Conservation (phyloP, 2,888 invertebrate species). For the Troides oblongomaculatus region DNA sequence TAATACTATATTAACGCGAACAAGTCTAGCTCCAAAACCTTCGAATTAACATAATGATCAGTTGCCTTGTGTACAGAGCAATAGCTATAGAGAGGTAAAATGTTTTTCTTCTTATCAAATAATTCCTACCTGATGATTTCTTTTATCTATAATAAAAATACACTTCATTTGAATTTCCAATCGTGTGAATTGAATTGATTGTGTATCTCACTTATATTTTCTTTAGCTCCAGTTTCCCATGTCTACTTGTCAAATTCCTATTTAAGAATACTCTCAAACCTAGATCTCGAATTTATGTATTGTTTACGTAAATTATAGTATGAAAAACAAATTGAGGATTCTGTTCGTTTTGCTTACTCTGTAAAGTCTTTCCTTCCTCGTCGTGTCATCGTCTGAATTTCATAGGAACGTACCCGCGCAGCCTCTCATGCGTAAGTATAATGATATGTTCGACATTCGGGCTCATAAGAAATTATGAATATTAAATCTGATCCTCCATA, state of each 20-base stretch:
- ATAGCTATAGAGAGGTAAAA: slow-evolving; percentile 14
- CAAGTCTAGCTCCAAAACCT: slow-evolving; percentile 52
- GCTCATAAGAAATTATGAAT: slow-evolving; percentile 58
- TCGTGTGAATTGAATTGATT: no score
- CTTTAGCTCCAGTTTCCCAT: no score
- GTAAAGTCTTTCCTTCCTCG: slow-evolving; percentile 36
- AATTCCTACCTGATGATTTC: no score
- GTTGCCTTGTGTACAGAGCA: slow-evolving; percentile 35
- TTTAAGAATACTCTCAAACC: no score
- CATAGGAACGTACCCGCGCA: slow-evolving; percentile 33
- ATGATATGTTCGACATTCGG: slow-evolving; percentile 35
- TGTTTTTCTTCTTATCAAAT: no score
- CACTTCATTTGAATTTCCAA: no score
- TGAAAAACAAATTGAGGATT: not conserved
- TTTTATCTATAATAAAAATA: no score
- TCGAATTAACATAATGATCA: slow-evolving; percentile 71
- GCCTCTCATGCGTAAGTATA: slow-evolving; percentile 32
- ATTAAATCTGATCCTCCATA: slow-evolving; percentile 49
- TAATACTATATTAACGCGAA: slow-evolving; percentile 56
- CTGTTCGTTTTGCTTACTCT: slow-evolving; percentile 34
- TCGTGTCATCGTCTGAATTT: slow-evolving; percentile 49
- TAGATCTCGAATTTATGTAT: not conserved
- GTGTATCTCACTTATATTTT: no score
- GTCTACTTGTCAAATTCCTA: no score
- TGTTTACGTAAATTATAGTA: not conserved